Evolutionary conservation across 2,888 invertebrate species (phyloP), one percentile per base, ranked within the genome.

Genomic region (Tethea ocularis): DNA sequence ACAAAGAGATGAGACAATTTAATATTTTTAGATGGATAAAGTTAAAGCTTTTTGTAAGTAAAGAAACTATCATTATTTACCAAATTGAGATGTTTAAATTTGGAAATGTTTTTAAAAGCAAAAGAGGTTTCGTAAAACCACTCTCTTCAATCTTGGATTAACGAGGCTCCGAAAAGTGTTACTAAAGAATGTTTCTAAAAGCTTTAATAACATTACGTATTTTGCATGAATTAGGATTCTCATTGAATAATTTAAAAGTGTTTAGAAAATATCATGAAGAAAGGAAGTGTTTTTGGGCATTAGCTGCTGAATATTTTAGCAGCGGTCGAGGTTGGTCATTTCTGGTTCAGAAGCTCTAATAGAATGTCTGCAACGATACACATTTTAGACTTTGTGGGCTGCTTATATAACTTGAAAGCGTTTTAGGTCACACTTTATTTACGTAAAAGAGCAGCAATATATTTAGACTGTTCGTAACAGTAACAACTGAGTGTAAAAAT

Each of bases 1-100:
- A 88, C 77, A 77, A 82, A 64, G 59, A 24, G 62, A 52, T 1
- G 3, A 29, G 13, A 2, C 15, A 26, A 26, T 54, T 29, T 29
- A 8, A 11, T 20, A 1, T 29, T 33, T 29, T 17, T 17, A 29
- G 20, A 11, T 8, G 4, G 3, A 24, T 0, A n/a, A 52, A 2
- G 13, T 4, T 11, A 24, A 2, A 13, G 15, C 15, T 24, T 26
- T 29, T 2, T n/a, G 24, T 24, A 15, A 26, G 10, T 15, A n/a
- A 29, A 29, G 3, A 24, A 24, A 29, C 26, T 6, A 26, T 26
- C 26, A 26, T 26, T 26, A 26, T 3, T 26, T 26, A 26, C 26
- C 26, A n/a, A n/a, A n/a, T 33, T 33, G 13, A 33, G 33, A 46
- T 20, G 20, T 8, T 46, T 17, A 41, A 15, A 17, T n/a, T 41